Evolutionary conservation across 2,888 invertebrate species (phyloP).

Genomic region (Idaea aversata): DNA sequence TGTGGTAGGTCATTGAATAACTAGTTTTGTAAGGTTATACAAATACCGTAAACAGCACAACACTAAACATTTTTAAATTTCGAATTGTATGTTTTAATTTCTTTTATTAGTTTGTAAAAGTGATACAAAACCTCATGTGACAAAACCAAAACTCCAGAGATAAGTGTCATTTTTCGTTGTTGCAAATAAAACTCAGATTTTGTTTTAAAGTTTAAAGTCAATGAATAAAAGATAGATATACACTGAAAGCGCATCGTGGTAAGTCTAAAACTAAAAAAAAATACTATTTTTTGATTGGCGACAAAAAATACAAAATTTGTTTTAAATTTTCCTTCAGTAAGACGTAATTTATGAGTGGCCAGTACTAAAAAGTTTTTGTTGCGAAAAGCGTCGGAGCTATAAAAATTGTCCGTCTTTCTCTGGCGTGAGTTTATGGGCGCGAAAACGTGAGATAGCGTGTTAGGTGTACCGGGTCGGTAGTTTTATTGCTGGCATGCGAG

Average conservation of each 20-base stretch:
- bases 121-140: too few relatives aligned
- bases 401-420: slow-evolving; percentile 65
- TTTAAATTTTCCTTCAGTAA: slow-evolving; percentile 52
- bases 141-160: too few relatives aligned
- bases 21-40: slow-evolving; percentile 22
- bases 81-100: slow-evolving; percentile 11
- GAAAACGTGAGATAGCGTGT: slow-evolving; percentile 67
- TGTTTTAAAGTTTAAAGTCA: too few relatives aligned
- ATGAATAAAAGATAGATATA: too few relatives aligned
- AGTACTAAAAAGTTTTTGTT: slow-evolving; percentile 75
- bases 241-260: slow-evolving; percentile 4
- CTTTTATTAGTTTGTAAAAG: too few relatives aligned
- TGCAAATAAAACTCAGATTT: too few relatives aligned
- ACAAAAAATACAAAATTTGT: slow-evolving; percentile 26
- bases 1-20: slow-evolving; percentile 72
- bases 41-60: not conserved
- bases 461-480: slow-evolving; percentile 55
- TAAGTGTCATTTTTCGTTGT: too few relatives aligned
- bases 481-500: slow-evolving; percentile 62
- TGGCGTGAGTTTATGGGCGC: slow-evolving; percentile 61
- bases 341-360: slow-evolving; percentile 74
- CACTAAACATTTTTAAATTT: slow-evolving; percentile 17
- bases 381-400: slow-evolving; percentile 67
- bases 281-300: slow-evolving; percentile 5
- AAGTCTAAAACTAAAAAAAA: slow-evolving; percentile 8